A percentile compares a stretch with the other conserved stretches of the same genome.
These are phyloP conservation scores for Lasiurus cinereus DNA, from an alignment of 2,113 vertebrate species.

Conservation along the genomic window DNA sequence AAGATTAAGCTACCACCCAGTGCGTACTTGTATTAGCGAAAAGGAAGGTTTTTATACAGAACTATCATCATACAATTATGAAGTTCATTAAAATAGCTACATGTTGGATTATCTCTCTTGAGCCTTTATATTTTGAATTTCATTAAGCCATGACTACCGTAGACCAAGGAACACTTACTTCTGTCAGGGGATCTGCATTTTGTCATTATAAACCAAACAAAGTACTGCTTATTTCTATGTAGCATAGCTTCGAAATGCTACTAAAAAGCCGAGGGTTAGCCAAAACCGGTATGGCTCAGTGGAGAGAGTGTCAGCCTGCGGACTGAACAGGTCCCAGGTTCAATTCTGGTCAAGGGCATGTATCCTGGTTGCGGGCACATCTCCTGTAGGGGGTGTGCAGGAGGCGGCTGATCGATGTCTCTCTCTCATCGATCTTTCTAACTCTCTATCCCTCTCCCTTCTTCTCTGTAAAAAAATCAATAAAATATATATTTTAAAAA, in stretches of 20 bases:
- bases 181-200: neutral
- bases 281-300: too few species aligned
- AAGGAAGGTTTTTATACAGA: neutral
- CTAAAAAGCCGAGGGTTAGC: neutral
- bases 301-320: too few species aligned
- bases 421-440: too few species aligned
- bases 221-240: neutral
- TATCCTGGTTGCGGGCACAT: too few species aligned
- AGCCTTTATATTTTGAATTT: conserved; percentile 32
- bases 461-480: too few species aligned
- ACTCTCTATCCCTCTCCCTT: too few species aligned
- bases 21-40: conserved; percentile 14
- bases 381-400: too few species aligned
- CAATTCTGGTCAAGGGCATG: too few species aligned
- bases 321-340: too few species aligned
- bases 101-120: neutral
- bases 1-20: conserved; percentile 66
- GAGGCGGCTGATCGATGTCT: too few species aligned
- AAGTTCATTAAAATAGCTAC: conserved; percentile 52
- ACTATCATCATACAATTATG: conserved; percentile 40
- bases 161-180: neutral
- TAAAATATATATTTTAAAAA: too few species aligned
- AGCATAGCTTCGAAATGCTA: neutral
- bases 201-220: conserved; percentile 26
- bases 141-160: neutral